These are phyloP conservation scores for Tribolium madens DNA, from an alignment of 1,140 invertebrate species.

Conservation along the genomic window DNA sequence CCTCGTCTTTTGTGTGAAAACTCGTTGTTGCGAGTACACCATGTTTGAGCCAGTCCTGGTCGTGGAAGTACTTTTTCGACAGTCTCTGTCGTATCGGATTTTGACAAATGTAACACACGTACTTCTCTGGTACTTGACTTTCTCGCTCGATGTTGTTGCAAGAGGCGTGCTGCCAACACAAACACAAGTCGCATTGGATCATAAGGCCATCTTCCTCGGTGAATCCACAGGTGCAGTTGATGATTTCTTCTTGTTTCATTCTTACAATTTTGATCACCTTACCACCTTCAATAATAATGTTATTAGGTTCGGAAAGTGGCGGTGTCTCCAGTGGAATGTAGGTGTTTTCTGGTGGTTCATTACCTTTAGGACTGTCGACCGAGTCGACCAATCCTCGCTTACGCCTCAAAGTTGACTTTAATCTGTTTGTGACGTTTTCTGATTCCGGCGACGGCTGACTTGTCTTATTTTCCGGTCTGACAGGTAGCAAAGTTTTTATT, in stretches of 20 bases:
- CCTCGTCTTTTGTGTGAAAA: conserved; percentile 66
- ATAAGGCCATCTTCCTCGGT: conserved; percentile 93
- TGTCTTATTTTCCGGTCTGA: conserved; percentile 55
- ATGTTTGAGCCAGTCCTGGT: conserved; percentile 89
- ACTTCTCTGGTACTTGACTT: conserved; percentile 88
- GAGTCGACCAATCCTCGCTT: conserved; percentile 22
- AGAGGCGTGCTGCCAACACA: conserved; percentile 94
- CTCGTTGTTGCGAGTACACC: conserved; percentile 77
- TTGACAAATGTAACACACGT: conserved; percentile 88
- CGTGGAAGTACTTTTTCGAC: conserved; percentile 81
- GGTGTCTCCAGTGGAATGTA: conserved; percentile 6
- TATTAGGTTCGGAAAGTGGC: conserved; percentile 38
- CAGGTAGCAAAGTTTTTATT: conserved; percentile 70
- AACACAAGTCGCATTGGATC: conserved; percentile 94
- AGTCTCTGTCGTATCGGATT: conserved; percentile 79
- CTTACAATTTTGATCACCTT: conserved; percentile 75
- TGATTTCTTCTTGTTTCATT: conserved; percentile 71
- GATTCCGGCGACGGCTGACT: neutral
- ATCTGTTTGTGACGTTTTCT: neutral
- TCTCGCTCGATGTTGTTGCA: conserved; percentile 88
- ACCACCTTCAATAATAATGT: conserved; percentile 69
- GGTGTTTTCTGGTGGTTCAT: conserved; percentile 12
- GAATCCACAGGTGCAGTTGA: conserved; percentile 67
- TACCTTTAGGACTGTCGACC: conserved; percentile 32
- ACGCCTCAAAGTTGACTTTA: conserved; percentile 18